Percentiles rank a stretch among this genome's conserved stretches.
Evolutionary conservation across 1,140 invertebrate species (phyloP).

Genomic region (Himalopsyche phryganea): DNA sequence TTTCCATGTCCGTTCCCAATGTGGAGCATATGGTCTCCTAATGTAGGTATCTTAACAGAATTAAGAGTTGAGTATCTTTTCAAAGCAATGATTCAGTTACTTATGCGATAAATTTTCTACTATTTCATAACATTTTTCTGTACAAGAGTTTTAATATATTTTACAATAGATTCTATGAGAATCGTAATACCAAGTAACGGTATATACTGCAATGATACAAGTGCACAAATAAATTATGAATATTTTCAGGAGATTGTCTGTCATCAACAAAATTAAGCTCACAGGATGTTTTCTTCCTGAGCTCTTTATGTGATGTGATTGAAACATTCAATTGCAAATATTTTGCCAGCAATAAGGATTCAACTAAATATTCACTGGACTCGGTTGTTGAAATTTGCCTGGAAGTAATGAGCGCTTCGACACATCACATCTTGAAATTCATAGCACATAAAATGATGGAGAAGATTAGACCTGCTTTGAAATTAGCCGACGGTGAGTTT

Average conservation of each 20-base stretch:
- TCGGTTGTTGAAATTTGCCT: slow-evolving; percentile 16
- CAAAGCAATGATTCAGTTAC: too few relatives aligned
- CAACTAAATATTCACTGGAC: slow-evolving; percentile 6
- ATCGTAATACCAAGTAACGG: too few relatives aligned
- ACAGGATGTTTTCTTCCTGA: slow-evolving; percentile 15
- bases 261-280: slow-evolving; percentile 6
- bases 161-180: too few relatives aligned
- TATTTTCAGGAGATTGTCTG: slow-evolving; percentile 24
- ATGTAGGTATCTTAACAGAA: too few relatives aligned
- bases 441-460: slow-evolving; percentile 21
- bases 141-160: too few relatives aligned
- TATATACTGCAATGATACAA: too few relatives aligned
- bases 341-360: slow-evolving; percentile 8
- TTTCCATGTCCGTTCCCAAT: too few relatives aligned
- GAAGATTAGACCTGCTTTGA: slow-evolving; percentile 19
- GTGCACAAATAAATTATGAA: too few relatives aligned
- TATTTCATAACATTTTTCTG: too few relatives aligned
- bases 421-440: slow-evolving; percentile 26
- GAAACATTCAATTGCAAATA: slow-evolving; percentile 27
- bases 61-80: too few relatives aligned
- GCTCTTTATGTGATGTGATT: slow-evolving; percentile 14
- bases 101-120: too few relatives aligned
- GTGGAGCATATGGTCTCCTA: too few relatives aligned
- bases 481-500: slow-evolving; percentile 27
- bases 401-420: slow-evolving; percentile 17